Base-by-base conservation (phyloP, 2,797 vertebrate species). In the Hoplostethus mediterraneus region DNA sequence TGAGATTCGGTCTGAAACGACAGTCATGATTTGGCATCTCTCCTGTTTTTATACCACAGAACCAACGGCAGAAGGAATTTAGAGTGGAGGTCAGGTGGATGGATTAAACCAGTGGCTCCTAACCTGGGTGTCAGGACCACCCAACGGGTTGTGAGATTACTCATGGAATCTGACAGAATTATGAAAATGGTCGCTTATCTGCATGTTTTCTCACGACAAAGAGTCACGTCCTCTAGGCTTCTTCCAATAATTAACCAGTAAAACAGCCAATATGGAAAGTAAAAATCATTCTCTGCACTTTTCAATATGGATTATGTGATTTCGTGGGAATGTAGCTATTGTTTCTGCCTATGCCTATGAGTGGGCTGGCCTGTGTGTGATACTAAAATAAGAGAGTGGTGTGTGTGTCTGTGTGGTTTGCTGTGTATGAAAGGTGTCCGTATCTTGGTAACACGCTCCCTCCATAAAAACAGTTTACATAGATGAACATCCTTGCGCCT, bases 161-260 rank as follows among this genome's bases (percentile, higher is more conserved):
- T 84, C 68, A 85, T 85, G 67, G 54, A 87, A 81, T 73, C 73
- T 78, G 81, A 81, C 73, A 67, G 73, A 77, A 77, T 77, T 67
- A 85, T 84, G 81, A 69, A 84, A 87, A 85, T 88, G 83, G 58
- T 68, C 73, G 33, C 66, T 75, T 82, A 66, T 81, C 47, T 79
- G 53, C 73, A 67, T 63, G 73, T 86, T 79, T 80, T 42, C 45
- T 49, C 16, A 21, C 59, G 54, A 83, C 80, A 75, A 81, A 77
- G 25, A 53, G 67, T n/a, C 9, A 58, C n/a, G n/a, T 69, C 75
- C 47, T 77, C 14, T 0, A 6, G 66, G 60, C 21, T 56, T 62
- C 30, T 54, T 78, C 5, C 1, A 31, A 66, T 71, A 54, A 63
- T 71, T 81, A 30, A 75, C 14, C 53, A 60, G 61, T 67, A 33